Evolutionary conservation across 1,140 invertebrate species (phyloP).

Genomic region (Armadillidium nasatum): DNA sequence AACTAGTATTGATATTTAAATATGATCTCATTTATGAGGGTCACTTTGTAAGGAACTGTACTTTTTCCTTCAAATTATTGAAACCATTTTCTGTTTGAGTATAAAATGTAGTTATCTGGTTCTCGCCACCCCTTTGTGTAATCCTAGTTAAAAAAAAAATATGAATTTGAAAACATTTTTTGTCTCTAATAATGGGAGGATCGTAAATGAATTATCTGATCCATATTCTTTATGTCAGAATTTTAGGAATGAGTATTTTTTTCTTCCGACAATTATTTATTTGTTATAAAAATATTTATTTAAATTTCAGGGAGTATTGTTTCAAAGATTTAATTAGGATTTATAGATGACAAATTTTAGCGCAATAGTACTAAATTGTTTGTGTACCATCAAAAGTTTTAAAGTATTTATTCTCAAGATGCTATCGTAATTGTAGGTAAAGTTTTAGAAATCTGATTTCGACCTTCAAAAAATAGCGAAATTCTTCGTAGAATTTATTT

Average conservation of each 20-base stretch:
- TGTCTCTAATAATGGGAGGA: not conserved
- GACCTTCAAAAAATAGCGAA: not conserved
- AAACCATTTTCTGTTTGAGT: not conserved
- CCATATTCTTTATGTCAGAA: not conserved
- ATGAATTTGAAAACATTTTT: no score
- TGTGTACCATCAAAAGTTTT: not conserved
- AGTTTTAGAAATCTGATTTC: not conserved
- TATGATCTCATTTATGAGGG: conserved; percentile 52
- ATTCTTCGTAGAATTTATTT: not conserved
- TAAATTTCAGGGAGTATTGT: not conserved
- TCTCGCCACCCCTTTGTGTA: not conserved
- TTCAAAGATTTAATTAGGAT: not conserved
- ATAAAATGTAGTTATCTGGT: not conserved
- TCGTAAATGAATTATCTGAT: not conserved
- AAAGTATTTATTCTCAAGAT: no score
- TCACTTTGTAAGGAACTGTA: not conserved
- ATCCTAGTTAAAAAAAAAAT: not conserved
- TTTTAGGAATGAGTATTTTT: not conserved
- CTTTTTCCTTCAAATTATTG: not conserved
- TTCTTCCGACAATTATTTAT: no score
- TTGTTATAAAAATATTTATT: no score
- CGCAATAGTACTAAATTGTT: no score
- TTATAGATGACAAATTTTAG: no score
- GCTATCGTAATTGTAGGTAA: not conserved
- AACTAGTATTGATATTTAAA: conserved; percentile 11